Evolutionary conservation across 2,113 vertebrate species (phyloP).

Genomic region (Manacus vitellinus): DNA sequence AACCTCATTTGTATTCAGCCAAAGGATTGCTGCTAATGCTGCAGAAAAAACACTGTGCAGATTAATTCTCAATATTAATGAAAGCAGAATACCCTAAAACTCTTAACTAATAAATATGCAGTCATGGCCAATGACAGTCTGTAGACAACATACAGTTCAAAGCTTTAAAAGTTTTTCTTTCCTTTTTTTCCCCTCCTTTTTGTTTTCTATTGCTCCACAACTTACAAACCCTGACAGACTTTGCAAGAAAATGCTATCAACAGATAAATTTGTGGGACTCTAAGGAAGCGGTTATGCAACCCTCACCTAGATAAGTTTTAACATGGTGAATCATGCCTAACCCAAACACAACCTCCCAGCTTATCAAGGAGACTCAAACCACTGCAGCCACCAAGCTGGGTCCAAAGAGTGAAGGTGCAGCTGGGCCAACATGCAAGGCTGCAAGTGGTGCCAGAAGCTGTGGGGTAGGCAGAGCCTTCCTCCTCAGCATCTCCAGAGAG

Average conservation of each 20-base stretch:
- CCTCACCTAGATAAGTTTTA: not conserved
- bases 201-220: not conserved
- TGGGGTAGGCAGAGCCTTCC: not conserved
- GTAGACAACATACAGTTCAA: not conserved
- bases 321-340: not conserved
- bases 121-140: not conserved
- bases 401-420: rapidly evolving
- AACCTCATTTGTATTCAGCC: not conserved
- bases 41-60: not conserved
- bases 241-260: rapidly evolving
- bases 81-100: conserved; percentile 10
- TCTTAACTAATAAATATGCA: not conserved
- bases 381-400: rapidly evolving
- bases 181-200: rapidly evolving
- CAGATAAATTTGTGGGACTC: not conserved
- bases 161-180: not conserved
- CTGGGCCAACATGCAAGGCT: not conserved
- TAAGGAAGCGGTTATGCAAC: not conserved
- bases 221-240: not conserved
- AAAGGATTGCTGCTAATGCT: not conserved
- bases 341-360: not conserved
- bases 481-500: rapidly evolving
- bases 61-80: conserved; percentile 38
- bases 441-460: rapidly evolving
- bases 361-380: not conserved